Percentiles rank a stretch among this genome's conserved stretches.
These are phyloP conservation scores for Gadus chalcogrammus DNA, from an alignment of 2,113 vertebrate genomes.

Conservation along the genomic window DNA sequence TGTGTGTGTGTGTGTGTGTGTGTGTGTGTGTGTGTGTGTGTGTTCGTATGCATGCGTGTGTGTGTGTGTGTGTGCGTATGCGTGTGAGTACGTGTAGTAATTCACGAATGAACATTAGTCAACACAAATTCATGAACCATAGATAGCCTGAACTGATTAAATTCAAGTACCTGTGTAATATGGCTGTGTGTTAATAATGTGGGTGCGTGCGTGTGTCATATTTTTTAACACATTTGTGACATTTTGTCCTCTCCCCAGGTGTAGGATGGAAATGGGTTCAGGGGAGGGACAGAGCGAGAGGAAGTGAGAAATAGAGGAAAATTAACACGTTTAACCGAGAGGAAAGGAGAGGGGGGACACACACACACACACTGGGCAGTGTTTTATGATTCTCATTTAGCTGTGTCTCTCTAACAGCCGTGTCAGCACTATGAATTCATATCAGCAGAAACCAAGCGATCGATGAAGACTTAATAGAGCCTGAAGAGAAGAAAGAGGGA, in stretches of 20 bases:
- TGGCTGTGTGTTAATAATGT: neutral
- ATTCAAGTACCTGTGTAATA: too few relatives aligned
- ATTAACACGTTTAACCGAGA: conserved; percentile 17
- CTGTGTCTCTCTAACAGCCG: conserved; percentile 65
- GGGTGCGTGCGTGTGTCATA: neutral
- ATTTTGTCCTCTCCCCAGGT: conserved; percentile 40
- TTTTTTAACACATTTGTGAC: conserved; percentile 41
- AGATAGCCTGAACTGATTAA: too few relatives aligned
- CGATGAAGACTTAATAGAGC: conserved; percentile 79
- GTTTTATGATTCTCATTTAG: conserved; percentile 74
- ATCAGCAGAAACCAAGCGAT: conserved; percentile 77
- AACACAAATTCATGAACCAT: too few relatives aligned
- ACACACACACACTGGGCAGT: conserved; percentile 37
- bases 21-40: conserved; percentile 14
- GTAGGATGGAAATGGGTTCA: conserved; percentile 51
- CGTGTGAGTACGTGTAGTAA: neutral
- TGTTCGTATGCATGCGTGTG: conserved; percentile 1
- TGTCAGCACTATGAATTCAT: conserved; percentile 79
- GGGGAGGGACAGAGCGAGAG: conserved; percentile 37
- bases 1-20: too few relatives aligned
- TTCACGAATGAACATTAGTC: neutral
- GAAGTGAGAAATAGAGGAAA: conserved; percentile 18
- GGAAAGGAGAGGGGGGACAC: conserved; percentile 31
- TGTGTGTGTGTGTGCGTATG: conserved; percentile 9
- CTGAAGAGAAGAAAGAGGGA: conserved; percentile 59